Evolutionary conservation across 1,140 invertebrate genomes (phyloP).

Genomic region (Tenebrio molitor): DNA sequence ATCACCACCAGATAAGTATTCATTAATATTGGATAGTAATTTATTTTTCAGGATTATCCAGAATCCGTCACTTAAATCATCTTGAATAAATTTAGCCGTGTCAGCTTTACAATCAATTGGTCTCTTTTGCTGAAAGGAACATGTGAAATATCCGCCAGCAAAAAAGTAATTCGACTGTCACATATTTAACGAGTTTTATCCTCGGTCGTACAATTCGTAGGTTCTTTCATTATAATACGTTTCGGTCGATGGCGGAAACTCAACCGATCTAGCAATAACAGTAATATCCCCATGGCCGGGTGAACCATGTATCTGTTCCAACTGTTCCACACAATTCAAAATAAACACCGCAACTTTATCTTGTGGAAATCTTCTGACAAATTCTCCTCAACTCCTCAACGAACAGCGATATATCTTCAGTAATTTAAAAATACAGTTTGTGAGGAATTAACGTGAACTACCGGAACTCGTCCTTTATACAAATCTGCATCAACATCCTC

Average conservation of each 20-base stretch:
- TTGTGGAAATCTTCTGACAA: too few relatives aligned
- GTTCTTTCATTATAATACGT: slow-evolving; percentile 7
- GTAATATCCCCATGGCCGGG: background rate
- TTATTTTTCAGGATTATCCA: slow-evolving; percentile 21
- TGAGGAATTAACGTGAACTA: too few relatives aligned
- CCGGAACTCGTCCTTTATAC: too few relatives aligned
- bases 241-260: background rate
- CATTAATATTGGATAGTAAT: slow-evolving; percentile 27
- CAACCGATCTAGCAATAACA: background rate
- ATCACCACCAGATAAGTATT: slow-evolving; percentile 7
- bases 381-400: too few relatives aligned
- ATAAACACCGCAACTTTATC: background rate
- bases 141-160: slow-evolving; percentile 1
- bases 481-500: too few relatives aligned
- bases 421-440: too few relatives aligned
- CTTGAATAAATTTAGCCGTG: slow-evolving; percentile 5
- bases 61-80: slow-evolving; percentile 30
- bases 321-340: background rate
- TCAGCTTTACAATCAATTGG: slow-evolving; percentile 15
- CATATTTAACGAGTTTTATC: slow-evolving; percentile 31
- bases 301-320: background rate
- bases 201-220: background rate
- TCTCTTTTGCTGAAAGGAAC: slow-evolving; percentile 11
- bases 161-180: slow-evolving; percentile 34
- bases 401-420: too few relatives aligned